These are phyloP conservation scores for Pachyseris speciosa DNA, from an alignment of 64 coral and sea anemone species.

Conservation along the genomic window DNA sequence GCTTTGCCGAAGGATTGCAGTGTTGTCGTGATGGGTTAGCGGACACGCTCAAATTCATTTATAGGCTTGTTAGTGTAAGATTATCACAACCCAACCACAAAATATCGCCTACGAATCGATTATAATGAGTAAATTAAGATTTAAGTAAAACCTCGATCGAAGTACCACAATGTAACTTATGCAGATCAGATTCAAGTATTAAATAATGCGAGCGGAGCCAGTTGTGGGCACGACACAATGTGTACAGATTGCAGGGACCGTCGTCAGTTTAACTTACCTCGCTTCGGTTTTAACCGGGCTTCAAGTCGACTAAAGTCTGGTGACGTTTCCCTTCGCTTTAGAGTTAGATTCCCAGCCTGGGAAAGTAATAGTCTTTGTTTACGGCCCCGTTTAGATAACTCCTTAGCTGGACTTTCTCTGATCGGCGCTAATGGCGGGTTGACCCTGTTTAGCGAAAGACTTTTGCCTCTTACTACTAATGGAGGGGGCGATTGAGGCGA, in stretches of 20 bases:
- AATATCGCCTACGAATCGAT: background rate
- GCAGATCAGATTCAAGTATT: background rate
- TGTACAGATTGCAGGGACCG: background rate
- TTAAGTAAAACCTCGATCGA: background rate
- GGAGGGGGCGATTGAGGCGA: slow-evolving; percentile 74
- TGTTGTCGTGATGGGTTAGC: background rate
- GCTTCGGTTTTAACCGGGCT: slow-evolving; percentile 61
- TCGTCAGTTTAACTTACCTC: slow-evolving; percentile 35
- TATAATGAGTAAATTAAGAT: slow-evolving; percentile 5
- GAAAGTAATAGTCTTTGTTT: slow-evolving; percentile 78
- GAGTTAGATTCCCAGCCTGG: slow-evolving; percentile 53
- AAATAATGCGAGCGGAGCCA: background rate
- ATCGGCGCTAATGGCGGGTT: slow-evolving; percentile 43
- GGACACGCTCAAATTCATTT: slow-evolving; percentile 30
- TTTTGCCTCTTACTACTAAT: slow-evolving; percentile 59
- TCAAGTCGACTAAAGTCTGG: slow-evolving; percentile 62
- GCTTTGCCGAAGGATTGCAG: background rate
- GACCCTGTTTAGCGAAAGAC: slow-evolving; percentile 41
- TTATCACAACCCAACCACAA: slow-evolving; percentile 24
- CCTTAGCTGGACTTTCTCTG: slow-evolving; percentile 36
- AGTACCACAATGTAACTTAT: background rate
- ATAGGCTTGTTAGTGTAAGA: slow-evolving; percentile 8
- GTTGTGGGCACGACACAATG: background rate
- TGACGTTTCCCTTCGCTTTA: slow-evolving; percentile 75
- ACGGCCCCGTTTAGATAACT: slow-evolving; percentile 66